Conservation (phyloP, 2,888 invertebrate genomes). For the Melieria crassipennis region DNA sequence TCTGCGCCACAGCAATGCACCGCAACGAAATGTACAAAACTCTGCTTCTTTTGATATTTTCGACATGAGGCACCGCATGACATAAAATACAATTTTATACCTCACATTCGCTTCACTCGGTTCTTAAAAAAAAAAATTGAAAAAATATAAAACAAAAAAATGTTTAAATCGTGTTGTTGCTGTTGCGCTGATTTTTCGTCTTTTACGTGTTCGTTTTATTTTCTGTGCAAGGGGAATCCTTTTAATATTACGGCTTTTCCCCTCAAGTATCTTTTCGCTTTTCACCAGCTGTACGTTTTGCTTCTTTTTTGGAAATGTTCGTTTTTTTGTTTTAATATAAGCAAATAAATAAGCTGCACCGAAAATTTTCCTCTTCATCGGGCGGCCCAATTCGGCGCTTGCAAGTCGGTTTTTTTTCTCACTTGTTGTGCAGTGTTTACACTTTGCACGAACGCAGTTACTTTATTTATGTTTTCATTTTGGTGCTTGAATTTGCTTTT, state of each 20-base stretch:
- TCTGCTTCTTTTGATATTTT: constrained; percentile 12
- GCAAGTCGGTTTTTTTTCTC: too few relatives aligned
- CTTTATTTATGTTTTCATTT: constrained; percentile 3
- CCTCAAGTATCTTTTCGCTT: neutral
- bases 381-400: too few relatives aligned
- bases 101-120: too few relatives aligned
- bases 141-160: neutral
- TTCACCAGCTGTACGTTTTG: neutral
- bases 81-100: constrained; percentile 21
- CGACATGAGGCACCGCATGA: constrained; percentile 26
- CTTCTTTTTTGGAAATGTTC: neutral
- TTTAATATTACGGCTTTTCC: neutral
- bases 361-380: too few relatives aligned
- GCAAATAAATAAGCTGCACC: too few relatives aligned
- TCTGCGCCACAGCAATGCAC: too few relatives aligned
- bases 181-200: neutral
- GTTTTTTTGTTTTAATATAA: too few relatives aligned
- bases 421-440: neutral
- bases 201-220: neutral
- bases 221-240: neutral
- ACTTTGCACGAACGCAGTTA: neutral
- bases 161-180: neutral
- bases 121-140: too few relatives aligned
- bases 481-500: neutral
- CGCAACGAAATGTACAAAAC: too few relatives aligned